Percentiles rank a stretch among this genome's conserved stretches.
These are phyloP conservation scores for Harpagoxenus sublaevis DNA, from an alignment of 2,888 invertebrate species.

Conservation along the genomic window DNA sequence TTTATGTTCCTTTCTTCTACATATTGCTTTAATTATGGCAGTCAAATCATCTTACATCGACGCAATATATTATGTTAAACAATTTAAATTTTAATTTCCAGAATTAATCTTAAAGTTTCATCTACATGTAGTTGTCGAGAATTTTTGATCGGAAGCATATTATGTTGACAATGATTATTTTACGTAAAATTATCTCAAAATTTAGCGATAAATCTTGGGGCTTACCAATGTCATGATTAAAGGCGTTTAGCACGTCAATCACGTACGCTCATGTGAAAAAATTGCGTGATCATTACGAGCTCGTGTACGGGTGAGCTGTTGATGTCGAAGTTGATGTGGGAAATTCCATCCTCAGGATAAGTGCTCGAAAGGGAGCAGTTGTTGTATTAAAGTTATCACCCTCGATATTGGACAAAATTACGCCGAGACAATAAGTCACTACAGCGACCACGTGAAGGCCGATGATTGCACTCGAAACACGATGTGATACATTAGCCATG, in stretches of 20 bases:
- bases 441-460: background rate
- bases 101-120: background rate
- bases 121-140: background rate
- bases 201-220: constrained; percentile 3
- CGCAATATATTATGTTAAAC: background rate
- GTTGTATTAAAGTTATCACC: constrained; percentile 4
- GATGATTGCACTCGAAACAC: constrained; percentile 9
- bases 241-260: constrained; percentile 2
- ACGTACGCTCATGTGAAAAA: background rate
- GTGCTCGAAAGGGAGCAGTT: background rate
- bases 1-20: background rate
- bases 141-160: background rate
- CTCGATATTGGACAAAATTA: background rate
- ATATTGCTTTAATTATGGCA: background rate
- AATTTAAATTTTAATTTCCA: background rate
- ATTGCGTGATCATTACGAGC: constrained; percentile 16
- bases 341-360: background rate
- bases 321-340: background rate
- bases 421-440: background rate
- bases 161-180: background rate
- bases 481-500: background rate
- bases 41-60: background rate
- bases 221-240: constrained; percentile 38
- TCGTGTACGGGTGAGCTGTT: constrained; percentile 7
- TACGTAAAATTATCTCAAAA: background rate